These are phyloP conservation scores for Bombylius discolor DNA, from an alignment of 2,888 invertebrate species.

Conservation along the genomic window DNA sequence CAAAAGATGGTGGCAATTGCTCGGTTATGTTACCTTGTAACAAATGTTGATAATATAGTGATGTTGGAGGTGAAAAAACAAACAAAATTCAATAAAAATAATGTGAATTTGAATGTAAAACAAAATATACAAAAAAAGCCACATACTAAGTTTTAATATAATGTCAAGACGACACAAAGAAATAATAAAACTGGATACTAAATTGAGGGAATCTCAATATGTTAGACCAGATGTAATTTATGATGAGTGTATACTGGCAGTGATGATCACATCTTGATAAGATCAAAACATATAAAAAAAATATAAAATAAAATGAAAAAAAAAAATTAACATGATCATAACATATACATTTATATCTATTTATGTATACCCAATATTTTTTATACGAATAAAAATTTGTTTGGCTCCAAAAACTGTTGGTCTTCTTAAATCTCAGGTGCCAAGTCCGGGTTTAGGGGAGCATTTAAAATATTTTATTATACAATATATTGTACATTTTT, in stretches of 20 bases:
- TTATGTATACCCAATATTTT: too few species aligned
- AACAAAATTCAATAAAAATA: too few species aligned
- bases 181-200: constrained; percentile 5
- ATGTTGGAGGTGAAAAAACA: not conserved
- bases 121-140: constrained; percentile 1
- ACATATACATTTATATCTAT: too few species aligned
- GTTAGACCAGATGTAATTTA: constrained; percentile 12
- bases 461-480: too few species aligned
- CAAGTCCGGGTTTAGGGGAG: too few species aligned
- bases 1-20: constrained; percentile 14
- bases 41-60: constrained; percentile 2
- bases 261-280: constrained; percentile 11
- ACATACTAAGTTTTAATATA: constrained; percentile 5
- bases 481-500: too few species aligned
- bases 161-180: constrained; percentile 9
- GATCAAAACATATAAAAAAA: not conserved
- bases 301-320: too few species aligned
- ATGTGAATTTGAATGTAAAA: too few species aligned
- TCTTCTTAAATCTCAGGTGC: too few species aligned
- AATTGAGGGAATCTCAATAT: constrained; percentile 9
- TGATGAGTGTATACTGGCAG: constrained; percentile 7
- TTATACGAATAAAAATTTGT: too few species aligned
- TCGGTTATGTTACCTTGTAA: constrained; percentile 13
- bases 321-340: too few species aligned
- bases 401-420: too few species aligned